phyloP scores from a whole-genome alignment of 2,888 invertebrate genomes.

The Nymphalis c-album region DNA sequence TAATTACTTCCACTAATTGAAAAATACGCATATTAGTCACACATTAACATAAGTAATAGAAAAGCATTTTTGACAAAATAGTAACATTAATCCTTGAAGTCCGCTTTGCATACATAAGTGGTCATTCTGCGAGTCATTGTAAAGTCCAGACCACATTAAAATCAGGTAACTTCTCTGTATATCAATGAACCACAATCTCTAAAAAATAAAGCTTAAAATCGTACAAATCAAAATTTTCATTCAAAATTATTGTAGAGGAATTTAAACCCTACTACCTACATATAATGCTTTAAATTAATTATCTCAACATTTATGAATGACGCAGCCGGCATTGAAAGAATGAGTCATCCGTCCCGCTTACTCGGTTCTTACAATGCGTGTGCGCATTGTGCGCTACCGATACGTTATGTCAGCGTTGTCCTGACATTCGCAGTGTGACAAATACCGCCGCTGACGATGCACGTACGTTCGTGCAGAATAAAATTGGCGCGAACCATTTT shows the following conservation, averaged over 20 bases:
- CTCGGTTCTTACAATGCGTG: constrained; percentile 57
- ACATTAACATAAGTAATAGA: not conserved
- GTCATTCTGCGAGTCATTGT: constrained; percentile 37
- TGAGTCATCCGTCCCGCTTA: constrained; percentile 67
- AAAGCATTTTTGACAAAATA: not conserved
- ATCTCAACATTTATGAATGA: constrained; percentile 61
- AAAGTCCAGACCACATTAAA: constrained; percentile 28
- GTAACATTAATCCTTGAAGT: constrained; percentile 5
- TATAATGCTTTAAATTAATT: constrained; percentile 42
- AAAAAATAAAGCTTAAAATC: constrained; percentile 31
- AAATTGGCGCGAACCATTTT: constrained; percentile 49
- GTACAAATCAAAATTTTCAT: constrained; percentile 8
- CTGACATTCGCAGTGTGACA: constrained; percentile 58
- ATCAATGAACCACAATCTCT: constrained; percentile 25
- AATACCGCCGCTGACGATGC: constrained; percentile 43
- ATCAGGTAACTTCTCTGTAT: constrained; percentile 28
- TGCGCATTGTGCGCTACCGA: constrained; percentile 59
- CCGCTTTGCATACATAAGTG: constrained; percentile 29
- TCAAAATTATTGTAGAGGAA: constrained; percentile 22
- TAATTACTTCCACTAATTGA: too few relatives aligned
- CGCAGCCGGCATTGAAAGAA: constrained; percentile 67
- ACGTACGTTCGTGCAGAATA: constrained; percentile 42
- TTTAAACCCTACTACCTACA: not conserved
- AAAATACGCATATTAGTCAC: too few relatives aligned
- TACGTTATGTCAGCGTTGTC: constrained; percentile 48